Conservation (phyloP, 2,888 invertebrate genomes). For the Xestia c-nigrum region DNA sequence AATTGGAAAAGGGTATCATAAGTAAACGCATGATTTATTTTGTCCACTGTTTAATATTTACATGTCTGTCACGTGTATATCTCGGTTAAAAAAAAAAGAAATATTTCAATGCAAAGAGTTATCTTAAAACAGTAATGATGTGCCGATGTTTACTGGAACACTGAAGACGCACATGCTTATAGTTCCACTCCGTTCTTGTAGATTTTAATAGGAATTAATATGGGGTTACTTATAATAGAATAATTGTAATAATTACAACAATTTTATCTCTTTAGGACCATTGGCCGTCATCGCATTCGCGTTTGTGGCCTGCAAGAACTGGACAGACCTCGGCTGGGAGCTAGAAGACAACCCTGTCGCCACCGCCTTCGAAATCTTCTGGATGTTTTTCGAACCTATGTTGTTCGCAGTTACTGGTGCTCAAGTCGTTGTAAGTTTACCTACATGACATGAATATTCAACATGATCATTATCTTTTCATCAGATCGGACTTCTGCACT, state of each 20-base stretch:
- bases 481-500: neutral
- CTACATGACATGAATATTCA: neutral
- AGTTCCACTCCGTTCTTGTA: neutral
- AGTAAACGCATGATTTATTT: constrained; percentile 49
- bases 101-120: neutral
- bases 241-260: neutral
- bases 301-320: constrained; percentile 95
- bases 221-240: neutral
- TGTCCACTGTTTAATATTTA: constrained; percentile 48
- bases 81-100: neutral
- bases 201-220: neutral
- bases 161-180: neutral
- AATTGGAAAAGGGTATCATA: constrained; percentile 59
- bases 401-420: constrained; percentile 98
- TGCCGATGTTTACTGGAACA: neutral
- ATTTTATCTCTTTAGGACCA: constrained; percentile 91
- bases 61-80: constrained; percentile 35
- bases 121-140: neutral
- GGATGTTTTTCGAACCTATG: constrained; percentile 99
- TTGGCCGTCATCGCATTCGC: constrained; percentile 95
- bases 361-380: constrained; percentile 97
- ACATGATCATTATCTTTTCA: neutral
- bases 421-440: constrained; percentile 93
- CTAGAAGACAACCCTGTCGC: constrained; percentile 96
- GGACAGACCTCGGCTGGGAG: constrained; percentile 96